A percentile compares a stretch with the other conserved stretches of the same genome.
phyloP scores from a whole-genome alignment of 2,797 vertebrate genomes.

The Eupleurogrammus muticus region DNA sequence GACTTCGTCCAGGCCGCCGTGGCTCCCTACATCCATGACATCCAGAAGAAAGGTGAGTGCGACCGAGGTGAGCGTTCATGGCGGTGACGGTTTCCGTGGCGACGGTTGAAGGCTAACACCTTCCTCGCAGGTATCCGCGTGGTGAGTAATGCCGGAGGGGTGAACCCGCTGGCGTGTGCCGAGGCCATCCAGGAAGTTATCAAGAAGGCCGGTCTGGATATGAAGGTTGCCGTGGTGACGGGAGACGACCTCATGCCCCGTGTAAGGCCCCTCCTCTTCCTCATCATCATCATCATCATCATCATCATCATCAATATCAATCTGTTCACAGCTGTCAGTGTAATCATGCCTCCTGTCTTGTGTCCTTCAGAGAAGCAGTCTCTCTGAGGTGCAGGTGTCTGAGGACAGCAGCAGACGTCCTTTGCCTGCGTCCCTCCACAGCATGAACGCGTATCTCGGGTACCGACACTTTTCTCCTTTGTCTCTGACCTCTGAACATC shows the following conservation, averaged over 20 bases:
- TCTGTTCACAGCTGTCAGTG: too few species aligned
- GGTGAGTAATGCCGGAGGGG: constrained; percentile 89
- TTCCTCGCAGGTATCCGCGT: constrained; percentile 85
- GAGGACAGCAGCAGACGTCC: constrained; percentile 69
- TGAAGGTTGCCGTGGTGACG: constrained; percentile 90
- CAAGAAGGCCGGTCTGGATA: constrained; percentile 84
- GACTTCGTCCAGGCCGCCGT: constrained; percentile 88
- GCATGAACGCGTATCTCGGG: constrained; percentile 91
- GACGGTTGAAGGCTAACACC: not conserved
- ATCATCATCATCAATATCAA: too few species aligned
- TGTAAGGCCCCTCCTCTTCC: constrained; percentile 60
- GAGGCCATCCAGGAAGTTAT: constrained; percentile 85
- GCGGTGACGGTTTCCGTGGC: constrained; percentile 6
- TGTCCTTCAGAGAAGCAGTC: constrained; percentile 76
- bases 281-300: not conserved
- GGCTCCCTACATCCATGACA: constrained; percentile 89
- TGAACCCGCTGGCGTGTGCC: constrained; percentile 89
- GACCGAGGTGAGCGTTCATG: not conserved
- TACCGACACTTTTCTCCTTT: constrained; percentile 49
- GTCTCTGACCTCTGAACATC: too few species aligned
- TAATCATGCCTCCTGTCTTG: too few species aligned
- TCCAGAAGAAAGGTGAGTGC: constrained; percentile 86
- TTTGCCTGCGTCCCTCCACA: constrained; percentile 86
- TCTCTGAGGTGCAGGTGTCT: constrained; percentile 78
- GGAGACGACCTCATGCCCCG: constrained; percentile 90